These are phyloP conservation scores for Calephelis virginiensis DNA, from an alignment of 1,140 invertebrate species.

Conservation along the genomic window DNA sequence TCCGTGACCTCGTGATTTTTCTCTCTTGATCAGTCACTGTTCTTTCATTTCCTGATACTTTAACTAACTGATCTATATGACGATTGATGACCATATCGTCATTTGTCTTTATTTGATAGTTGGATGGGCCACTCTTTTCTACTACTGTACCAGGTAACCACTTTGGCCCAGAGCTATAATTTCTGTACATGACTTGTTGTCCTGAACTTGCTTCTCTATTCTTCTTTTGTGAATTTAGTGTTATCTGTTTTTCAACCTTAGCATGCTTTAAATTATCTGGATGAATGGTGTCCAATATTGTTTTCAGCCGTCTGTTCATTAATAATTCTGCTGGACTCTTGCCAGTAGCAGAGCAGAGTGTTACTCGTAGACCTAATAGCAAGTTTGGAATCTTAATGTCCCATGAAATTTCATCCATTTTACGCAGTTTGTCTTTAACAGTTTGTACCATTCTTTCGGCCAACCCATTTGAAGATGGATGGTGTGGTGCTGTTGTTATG, in stretches of 20 bases:
- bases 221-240: conserved; percentile 7
- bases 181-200: not conserved
- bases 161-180: not conserved
- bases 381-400: conserved; percentile 25
- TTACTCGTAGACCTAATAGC: conserved; percentile 16
- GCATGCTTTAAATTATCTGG: conserved; percentile 22
- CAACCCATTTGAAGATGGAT: conserved; percentile 24
- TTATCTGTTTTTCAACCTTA: conserved; percentile 20
- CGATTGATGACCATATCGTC: conserved; percentile 5
- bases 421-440: conserved; percentile 23
- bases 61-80: conserved; percentile 22
- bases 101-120: conserved; percentile 21
- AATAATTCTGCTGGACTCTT: conserved; percentile 27
- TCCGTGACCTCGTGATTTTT: not conserved
- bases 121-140: conserved; percentile 7
- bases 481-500: conserved; percentile 27
- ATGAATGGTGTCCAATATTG: conserved; percentile 26
- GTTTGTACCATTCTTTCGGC: conserved; percentile 25
- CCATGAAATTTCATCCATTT: conserved; percentile 23
- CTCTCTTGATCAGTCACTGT: not conserved
- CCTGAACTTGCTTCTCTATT: not conserved
- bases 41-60: not conserved
- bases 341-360: conserved; percentile 20
- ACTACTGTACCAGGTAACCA: not conserved
- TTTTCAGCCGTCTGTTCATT: conserved; percentile 27